Conservation (phyloP, 2,888 invertebrate genomes). For the Chydorus sphaericus region DNA sequence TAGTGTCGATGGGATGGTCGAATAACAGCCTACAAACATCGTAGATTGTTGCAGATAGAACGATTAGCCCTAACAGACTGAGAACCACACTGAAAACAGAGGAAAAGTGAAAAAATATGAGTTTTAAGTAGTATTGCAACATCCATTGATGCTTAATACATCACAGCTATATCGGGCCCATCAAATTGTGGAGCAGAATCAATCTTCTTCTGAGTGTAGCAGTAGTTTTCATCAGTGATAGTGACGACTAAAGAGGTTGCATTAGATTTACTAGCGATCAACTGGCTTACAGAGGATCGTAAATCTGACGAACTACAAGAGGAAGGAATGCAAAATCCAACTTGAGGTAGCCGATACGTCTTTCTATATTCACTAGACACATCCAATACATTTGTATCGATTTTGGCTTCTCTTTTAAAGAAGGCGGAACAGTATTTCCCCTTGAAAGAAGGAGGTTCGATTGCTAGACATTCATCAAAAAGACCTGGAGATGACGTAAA, state of each 20-base stretch:
- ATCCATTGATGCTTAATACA: too few species aligned
- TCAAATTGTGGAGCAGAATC: neutral
- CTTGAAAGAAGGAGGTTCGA: too few species aligned
- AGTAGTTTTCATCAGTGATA: slow-evolving; percentile 1
- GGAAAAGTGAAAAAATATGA: neutral
- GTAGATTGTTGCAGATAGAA: neutral
- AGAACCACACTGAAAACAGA: neutral
- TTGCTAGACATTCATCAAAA: too few species aligned
- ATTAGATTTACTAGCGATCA: neutral
- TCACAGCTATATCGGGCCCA: slow-evolving; percentile 8
- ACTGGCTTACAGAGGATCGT: neutral
- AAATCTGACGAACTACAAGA: slow-evolving; percentile 5
- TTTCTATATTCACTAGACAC: too few species aligned
- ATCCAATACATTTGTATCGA: too few species aligned
- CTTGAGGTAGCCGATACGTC: neutral
- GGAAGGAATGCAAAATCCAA: slow-evolving; percentile 8
- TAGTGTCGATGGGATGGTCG: neutral
- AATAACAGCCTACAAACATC: neutral
- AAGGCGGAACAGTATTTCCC: too few species aligned
- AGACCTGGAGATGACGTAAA: too few species aligned
- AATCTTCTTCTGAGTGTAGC: neutral
- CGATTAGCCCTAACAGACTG: neutral
- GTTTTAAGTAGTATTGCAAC: neutral
- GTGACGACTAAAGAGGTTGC: neutral
- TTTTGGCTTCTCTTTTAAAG: too few species aligned